Evolutionary conservation across 2,113 vertebrate species (phyloP), one percentile per base, ranked within the genome.

Genomic region (Python bivittatus): DNA sequence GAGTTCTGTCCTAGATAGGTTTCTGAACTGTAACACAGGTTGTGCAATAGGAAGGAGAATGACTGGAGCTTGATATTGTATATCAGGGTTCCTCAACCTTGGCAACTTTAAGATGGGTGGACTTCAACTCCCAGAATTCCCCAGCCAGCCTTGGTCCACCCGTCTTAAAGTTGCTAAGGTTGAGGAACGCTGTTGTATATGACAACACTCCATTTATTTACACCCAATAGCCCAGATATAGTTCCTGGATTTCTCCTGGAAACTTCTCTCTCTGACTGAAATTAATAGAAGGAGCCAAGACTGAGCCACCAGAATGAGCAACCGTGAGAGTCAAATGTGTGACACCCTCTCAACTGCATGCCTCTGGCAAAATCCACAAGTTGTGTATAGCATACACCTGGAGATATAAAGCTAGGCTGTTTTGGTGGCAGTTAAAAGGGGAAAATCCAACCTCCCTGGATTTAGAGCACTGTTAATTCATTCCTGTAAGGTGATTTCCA

Each of bases 401-500:
- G 92, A 52, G 52, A 79, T 56, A 89, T 1, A 84, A 58, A 89
- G 89, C 27, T 44, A 25, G 90, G 56, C 22, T 91, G 8, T 91
- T 94, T 90, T 94, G 54, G 88, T 38, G n/a, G 27, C 86, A 57
- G 85, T 92, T 92, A 79, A 93, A 72, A 72, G 29, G 42, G 91
- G 83, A 89, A 95, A 95, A 94, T 23, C 48, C 68, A 68, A 0
- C 89, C 61, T 68, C 48, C 68, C 91, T 33, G 91, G 52, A 88
- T 92, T 87, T 79, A 92, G 91, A 92, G 17, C 25, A 44, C 33
- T 7, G 22, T 86, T 91, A 48, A 87, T 87, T 64, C 25, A 57
- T 92, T 92, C 6, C 10, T 79, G 9, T 44, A 72, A 92, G 91
- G 91, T 92, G 91, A 79, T 92, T 92, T 92, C 91, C 64, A 92